Evolutionary conservation across 2,888 invertebrate genomes (phyloP).

Genomic region (Pseudococcus viburni): DNA sequence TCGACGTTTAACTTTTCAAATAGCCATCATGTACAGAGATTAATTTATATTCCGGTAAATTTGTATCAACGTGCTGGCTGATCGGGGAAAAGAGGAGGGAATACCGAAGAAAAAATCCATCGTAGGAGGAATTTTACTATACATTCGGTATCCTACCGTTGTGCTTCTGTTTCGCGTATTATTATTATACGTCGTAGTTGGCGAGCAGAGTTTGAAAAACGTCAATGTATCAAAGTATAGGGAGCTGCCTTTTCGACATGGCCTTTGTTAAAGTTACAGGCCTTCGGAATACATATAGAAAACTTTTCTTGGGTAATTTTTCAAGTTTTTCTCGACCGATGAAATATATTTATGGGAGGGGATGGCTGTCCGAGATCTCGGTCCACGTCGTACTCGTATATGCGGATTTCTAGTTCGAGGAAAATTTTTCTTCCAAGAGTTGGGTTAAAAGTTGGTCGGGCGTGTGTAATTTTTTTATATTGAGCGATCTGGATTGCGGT

Average conservation of each 20-base stretch:
- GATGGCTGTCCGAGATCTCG: background rate
- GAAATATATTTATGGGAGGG: background rate
- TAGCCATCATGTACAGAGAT: conserved; percentile 44
- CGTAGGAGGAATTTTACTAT: conserved; percentile 13
- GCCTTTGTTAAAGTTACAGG: conserved; percentile 6
- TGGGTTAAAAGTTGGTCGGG: too few relatives aligned
- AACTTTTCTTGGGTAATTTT: conserved; percentile 8
- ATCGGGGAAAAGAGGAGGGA: background rate
- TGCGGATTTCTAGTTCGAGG: too few relatives aligned
- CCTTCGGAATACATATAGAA: background rate
- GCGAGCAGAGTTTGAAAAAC: background rate
- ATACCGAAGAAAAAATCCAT: background rate
- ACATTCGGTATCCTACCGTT: background rate
- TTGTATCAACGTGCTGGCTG: background rate
- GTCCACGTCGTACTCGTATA: too few relatives aligned
- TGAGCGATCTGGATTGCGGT: too few relatives aligned
- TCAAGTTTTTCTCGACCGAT: conserved; percentile 17
- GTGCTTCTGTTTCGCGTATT: background rate
- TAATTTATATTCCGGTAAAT: conserved; percentile 37
- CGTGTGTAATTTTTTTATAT: too few relatives aligned
- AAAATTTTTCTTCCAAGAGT: too few relatives aligned
- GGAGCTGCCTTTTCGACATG: conserved; percentile 11
- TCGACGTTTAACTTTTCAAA: conserved; percentile 35
- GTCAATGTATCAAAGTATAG: conserved; percentile 24
- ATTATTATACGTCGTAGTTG: background rate